Evolutionary conservation across 2,797 vertebrate species (phyloP), one percentile per base, ranked within the genome.

Genomic region (Coregonus suidteri): DNA sequence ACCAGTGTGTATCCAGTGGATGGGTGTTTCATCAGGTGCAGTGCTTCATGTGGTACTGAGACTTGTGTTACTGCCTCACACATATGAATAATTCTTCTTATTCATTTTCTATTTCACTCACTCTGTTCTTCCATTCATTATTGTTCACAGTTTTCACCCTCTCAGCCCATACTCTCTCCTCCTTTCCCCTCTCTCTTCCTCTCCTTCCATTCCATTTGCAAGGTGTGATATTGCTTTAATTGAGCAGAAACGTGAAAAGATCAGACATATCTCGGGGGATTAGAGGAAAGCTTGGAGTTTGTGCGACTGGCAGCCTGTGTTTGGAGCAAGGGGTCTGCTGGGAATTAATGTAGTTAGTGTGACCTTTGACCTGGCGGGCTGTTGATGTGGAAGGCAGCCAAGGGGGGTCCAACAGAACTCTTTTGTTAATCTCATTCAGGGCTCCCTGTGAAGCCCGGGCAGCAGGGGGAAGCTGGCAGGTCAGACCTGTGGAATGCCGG

Each of bases 341-440:
- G 96, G 97, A 99, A 98, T 99, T 97, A 97, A 98, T 98, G 98
- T 97, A 98, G 97, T 98, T 98, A 97, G 97, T 96, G 96, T 97
- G 97, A 97, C 98, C 98, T 96, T 92, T 97, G 96, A 98, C 97
- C 97, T 94, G 84, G 92, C 94, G 96, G 97, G 96, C 96, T 98
- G 97, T 98, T 97, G 96, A 97, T 94, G 96, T 98, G 97, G 97
- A 98, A 95, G 95, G 94, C 88, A 93, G 97, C 97, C 97, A 98
- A 96, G 93, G 96, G 95, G 95, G 95, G 93, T 96, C 97, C 97
- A 92, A 98, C 96, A 98, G 97, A 97, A 96, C 93, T 93, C 97
- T 96, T 99, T 99, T 99, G 97, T 99, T 98, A 95, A 96, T 95
- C 95, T 96, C 96, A 97, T 99, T 98, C 97, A 99, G 95, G 95